phyloP scores from a whole-genome alignment of 2,888 invertebrate species.

The Latheticus oryzae region DNA sequence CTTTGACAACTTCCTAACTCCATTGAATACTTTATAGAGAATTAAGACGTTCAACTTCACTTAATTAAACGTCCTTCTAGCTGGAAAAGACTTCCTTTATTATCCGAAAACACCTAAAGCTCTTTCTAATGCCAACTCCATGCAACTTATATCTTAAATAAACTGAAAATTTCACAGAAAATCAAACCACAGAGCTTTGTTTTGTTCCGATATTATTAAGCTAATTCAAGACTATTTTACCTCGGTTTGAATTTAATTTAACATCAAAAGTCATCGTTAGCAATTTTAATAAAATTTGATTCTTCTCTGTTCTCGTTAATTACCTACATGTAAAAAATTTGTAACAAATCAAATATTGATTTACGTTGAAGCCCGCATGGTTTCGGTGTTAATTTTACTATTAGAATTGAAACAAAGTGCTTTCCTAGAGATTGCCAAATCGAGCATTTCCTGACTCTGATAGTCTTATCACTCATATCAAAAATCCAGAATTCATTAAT shows the following conservation, averaged over 20 bases:
- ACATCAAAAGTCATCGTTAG: constrained; percentile 3
- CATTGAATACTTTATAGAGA: too few relatives aligned
- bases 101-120: constrained; percentile 28
- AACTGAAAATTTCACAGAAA: too few relatives aligned
- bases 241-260: background rate
- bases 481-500: constrained; percentile 32
- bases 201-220: constrained; percentile 10
- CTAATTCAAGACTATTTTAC: too few relatives aligned
- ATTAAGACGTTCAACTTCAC: constrained; percentile 17
- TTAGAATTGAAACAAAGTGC: too few relatives aligned
- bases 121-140: constrained; percentile 21
- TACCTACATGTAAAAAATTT: too few relatives aligned
- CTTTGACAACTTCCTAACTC: constrained; percentile 9
- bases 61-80: constrained; percentile 30
- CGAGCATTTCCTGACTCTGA: constrained; percentile 13
- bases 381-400: too few relatives aligned
- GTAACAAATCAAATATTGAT: too few relatives aligned
- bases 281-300: constrained; percentile 6
- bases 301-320: too few relatives aligned
- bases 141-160: constrained; percentile 16
- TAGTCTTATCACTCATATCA: constrained; percentile 21
- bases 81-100: constrained; percentile 29
- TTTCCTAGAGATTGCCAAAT: too few relatives aligned
- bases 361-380: too few relatives aligned
- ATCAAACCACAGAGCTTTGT: too few relatives aligned